Evolutionary conservation across 2,113 vertebrate species (phyloP), one percentile per base, ranked within the genome.

Genomic region (Ovis canadensis): DNA sequence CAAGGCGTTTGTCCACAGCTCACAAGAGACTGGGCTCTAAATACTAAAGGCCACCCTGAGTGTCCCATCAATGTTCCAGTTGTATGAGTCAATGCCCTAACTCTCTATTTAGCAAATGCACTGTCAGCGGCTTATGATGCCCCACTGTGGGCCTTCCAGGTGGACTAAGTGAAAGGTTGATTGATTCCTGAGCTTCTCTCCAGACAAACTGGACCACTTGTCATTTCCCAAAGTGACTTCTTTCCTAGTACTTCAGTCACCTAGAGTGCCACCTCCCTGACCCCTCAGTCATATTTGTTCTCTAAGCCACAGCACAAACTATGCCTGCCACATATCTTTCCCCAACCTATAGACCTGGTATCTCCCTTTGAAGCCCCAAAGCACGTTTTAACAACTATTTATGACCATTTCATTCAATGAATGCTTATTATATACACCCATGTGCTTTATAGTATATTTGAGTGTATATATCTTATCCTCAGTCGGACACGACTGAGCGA

Each of bases 61-160:
- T 40, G 31, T 13, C 40, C 77, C 23, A 25, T 21, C 14, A 19
- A 31, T 50, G 36, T 7, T 25, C 80, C 43, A 17, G 33, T 5
- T 14, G 15, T 55, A 6, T 1, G 29, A 55, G 5, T 31, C 16
- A 4, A 8, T 1, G 3, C 13, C 16, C 15, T 4, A 33, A 45
- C n/a, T 86, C 31, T 15, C 31, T 9, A 43, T 83, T 81, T 3
- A 31, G 23, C 25, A n/a, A 64, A 7, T 6, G 12, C 7, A 0
- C 33, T 13, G n/a, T 6, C 64, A 3, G n/a, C 11, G 3, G 7
- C 16, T 36, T 29, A 3, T 33, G 7, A 50, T 1, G 54, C 13
- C 48, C 33, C 59, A 2, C 6, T 9, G 31, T 48, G 55, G 6
- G 21, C 31, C 55, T 55, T 48, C 31, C 10, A 40, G 52, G 74